phyloP scores from a whole-genome alignment of 2,113 vertebrate species.

The Psilopogon haemacephalus region DNA sequence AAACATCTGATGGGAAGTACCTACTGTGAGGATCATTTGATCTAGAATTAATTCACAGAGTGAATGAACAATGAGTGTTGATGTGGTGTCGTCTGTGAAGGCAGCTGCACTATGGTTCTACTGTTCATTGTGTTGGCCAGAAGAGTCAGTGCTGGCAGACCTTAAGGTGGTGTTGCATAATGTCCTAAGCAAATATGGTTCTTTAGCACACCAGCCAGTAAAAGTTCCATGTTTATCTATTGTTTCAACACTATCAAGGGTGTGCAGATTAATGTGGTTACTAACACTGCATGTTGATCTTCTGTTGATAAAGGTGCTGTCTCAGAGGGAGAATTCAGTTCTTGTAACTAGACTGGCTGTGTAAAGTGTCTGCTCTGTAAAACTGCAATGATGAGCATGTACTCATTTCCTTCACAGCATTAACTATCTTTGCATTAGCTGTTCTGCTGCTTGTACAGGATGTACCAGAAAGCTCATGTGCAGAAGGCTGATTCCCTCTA shows the following conservation, averaged over 20 bases:
- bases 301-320: background rate
- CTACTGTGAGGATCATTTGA: background rate
- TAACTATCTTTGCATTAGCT: background rate
- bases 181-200: background rate
- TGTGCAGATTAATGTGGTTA: background rate
- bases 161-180: rapidly evolving
- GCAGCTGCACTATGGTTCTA: background rate
- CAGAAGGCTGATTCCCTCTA: background rate
- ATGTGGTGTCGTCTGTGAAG: background rate
- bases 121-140: background rate
- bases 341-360: background rate
- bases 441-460: background rate
- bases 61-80: background rate
- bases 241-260: background rate
- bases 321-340: background rate
- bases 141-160: background rate
- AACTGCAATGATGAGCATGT: rapidly evolving
- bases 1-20: background rate
- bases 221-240: background rate
- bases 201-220: background rate
- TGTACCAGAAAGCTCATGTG: background rate
- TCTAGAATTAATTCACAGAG: background rate
- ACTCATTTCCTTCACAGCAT: rapidly evolving
- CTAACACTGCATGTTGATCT: background rate
- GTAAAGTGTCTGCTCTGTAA: background rate